Conservation (phyloP, 1,140 invertebrate genomes). For the Drosophila kohkoa region DNA sequence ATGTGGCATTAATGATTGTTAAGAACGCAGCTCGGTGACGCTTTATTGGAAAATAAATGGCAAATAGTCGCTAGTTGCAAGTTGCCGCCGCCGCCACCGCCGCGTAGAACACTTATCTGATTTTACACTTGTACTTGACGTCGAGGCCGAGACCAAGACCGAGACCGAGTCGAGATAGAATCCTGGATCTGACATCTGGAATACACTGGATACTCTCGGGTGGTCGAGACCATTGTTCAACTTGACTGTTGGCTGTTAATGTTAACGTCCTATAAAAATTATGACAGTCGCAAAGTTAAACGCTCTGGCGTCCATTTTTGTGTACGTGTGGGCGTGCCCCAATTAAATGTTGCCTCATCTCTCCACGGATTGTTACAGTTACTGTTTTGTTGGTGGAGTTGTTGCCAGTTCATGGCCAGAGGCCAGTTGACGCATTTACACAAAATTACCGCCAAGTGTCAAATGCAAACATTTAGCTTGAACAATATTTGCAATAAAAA, state of each 20-base stretch:
- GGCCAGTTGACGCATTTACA: conserved; percentile 78
- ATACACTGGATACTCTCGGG: background rate
- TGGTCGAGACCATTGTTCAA: conserved; percentile 20
- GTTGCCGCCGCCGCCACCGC: conserved; percentile 39
- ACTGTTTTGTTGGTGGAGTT: background rate
- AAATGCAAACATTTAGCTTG: conserved; percentile 76
- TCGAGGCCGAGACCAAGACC: background rate
- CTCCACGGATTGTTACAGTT: background rate
- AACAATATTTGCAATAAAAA: conserved; percentile 80
- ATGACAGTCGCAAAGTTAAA: conserved; percentile 79
- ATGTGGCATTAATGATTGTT: conserved; percentile 56
- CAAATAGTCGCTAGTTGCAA: conserved; percentile 65
- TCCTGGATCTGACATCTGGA: background rate
- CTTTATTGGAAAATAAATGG: conserved; percentile 83
- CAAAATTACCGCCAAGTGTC: conserved; percentile 81
- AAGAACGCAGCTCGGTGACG: conserved; percentile 60
- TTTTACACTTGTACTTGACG: conserved; percentile 67
- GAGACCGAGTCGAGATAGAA: background rate
- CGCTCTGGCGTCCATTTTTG: conserved; percentile 53
- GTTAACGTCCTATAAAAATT: conserved; percentile 73
- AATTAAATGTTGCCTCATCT: conserved; percentile 36
- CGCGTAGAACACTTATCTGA: conserved; percentile 68
- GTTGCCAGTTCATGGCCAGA: conserved; percentile 42
- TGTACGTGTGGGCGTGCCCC: conserved; percentile 40
- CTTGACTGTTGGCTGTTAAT: conserved; percentile 46